Evolutionary conservation across 1,140 invertebrate genomes (phyloP).

Genomic region (Andrena cerasifolii): DNA sequence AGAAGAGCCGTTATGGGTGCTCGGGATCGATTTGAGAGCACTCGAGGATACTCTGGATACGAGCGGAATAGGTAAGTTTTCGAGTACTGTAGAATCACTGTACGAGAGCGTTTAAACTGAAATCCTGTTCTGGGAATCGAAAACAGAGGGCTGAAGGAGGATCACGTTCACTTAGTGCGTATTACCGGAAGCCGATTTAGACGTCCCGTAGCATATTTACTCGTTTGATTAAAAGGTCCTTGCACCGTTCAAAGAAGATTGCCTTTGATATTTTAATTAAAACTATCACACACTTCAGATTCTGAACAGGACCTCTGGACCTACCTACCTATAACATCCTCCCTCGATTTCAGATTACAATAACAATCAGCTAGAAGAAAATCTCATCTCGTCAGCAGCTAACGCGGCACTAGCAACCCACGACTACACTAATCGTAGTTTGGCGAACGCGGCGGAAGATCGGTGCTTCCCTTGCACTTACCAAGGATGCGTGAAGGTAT

Average conservation of each 20-base stretch:
- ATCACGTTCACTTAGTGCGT: no score
- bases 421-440: constrained; percentile 79
- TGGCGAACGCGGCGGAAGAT: constrained; percentile 75
- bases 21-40: constrained; percentile 79
- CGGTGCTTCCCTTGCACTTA: constrained; percentile 86
- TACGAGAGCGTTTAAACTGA: background rate
- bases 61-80: constrained; percentile 57
- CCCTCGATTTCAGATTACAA: constrained; percentile 76
- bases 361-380: constrained; percentile 76
- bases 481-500: constrained; percentile 79
- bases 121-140: background rate
- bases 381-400: constrained; percentile 71
- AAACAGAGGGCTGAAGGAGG: background rate
- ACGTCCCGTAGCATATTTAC: no score
- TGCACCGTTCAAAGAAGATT: no score
- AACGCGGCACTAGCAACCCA: constrained; percentile 79
- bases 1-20: constrained; percentile 77
- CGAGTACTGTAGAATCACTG: background rate
- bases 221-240: no score
- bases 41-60: constrained; percentile 70
- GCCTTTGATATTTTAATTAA: no score
- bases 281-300: no score
- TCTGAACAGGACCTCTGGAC: no score
- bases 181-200: no score
- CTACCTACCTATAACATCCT: no score